Evolutionary conservation across 2,113 vertebrate genomes (phyloP).

Genomic region (Macrotis lagotis): DNA sequence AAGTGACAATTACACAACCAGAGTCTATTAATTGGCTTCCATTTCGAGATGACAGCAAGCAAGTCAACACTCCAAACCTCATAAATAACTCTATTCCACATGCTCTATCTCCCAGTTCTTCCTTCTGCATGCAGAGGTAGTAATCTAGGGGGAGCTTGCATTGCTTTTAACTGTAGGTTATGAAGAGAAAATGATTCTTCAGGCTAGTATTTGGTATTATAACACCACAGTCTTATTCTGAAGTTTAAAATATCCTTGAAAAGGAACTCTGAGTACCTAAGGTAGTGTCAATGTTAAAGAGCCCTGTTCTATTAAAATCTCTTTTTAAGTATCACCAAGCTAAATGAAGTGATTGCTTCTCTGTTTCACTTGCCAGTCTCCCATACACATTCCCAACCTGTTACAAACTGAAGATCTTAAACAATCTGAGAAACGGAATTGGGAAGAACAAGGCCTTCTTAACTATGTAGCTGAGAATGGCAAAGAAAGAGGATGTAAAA

Average conservation of each 20-base stretch:
- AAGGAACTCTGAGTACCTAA: slow-evolving; percentile 55
- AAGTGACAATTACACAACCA: slow-evolving; percentile 84
- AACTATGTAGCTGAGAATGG: slow-evolving; percentile 46
- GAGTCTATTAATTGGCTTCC: slow-evolving; percentile 81
- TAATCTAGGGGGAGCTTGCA: slow-evolving; percentile 36
- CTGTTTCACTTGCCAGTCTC: slow-evolving; percentile 9
- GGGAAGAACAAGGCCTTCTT: slow-evolving; percentile 26
- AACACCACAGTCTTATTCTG: slow-evolving; percentile 46
- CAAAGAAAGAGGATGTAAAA: slow-evolving; percentile 46
- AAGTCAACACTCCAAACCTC: slow-evolving; percentile 55
- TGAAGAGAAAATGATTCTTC: slow-evolving; percentile 69
- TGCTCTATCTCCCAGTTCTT: slow-evolving; percentile 46
- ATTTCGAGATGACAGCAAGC: slow-evolving; percentile 56
- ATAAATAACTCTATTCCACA: slow-evolving; percentile 12
- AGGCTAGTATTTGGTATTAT: slow-evolving; percentile 61
- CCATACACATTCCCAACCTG: slow-evolving; percentile 2
- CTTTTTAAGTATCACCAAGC: not conserved
- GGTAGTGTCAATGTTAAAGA: slow-evolving; percentile 33
- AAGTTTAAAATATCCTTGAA: slow-evolving; percentile 50
- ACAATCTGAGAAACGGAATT: slow-evolving; percentile 51
- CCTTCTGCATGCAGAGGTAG: slow-evolving; percentile 58
- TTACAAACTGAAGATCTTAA: slow-evolving; percentile 38
- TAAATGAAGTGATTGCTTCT: slow-evolving; percentile 4
- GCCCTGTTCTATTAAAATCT: slow-evolving; percentile 24
- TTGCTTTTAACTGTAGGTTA: slow-evolving; percentile 47